These are phyloP conservation scores for Petroica traversi DNA, from an alignment of 2,113 vertebrate genomes.

Conservation along the genomic window DNA sequence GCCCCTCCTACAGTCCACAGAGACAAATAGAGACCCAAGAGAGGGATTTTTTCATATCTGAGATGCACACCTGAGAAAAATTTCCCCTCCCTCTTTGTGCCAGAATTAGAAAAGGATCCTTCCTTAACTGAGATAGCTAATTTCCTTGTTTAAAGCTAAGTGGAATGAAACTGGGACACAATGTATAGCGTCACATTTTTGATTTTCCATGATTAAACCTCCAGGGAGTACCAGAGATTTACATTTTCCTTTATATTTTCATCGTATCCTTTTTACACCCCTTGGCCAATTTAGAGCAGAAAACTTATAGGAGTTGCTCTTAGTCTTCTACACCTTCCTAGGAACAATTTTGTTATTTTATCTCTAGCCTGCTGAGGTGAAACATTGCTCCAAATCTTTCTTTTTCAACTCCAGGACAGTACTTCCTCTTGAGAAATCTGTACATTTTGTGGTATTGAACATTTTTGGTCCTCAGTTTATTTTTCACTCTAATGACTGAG, in stretches of 20 bases:
- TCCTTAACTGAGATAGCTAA: background rate
- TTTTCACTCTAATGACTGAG: background rate
- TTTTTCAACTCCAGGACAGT: background rate
- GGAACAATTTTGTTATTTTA: background rate
- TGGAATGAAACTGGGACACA: background rate
- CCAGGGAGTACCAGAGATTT: background rate
- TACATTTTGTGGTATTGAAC: background rate
- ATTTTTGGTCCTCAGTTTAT: background rate
- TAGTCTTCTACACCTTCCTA: background rate
- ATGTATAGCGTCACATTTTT: background rate
- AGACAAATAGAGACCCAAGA: background rate
- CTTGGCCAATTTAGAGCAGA: background rate
- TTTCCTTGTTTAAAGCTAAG: slow-evolving; percentile 25
- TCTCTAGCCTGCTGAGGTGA: background rate
- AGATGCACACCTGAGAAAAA: background rate
- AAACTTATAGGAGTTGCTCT: background rate
- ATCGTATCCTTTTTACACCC: background rate
- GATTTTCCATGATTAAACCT: background rate
- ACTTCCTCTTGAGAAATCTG: background rate
- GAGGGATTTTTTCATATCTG: background rate
- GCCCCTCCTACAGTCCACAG: background rate
- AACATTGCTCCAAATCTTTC: background rate
- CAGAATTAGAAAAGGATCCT: background rate
- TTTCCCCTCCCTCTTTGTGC: background rate
- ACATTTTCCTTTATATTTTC: background rate